These are phyloP conservation scores for Malurus melanocephalus DNA, from an alignment of 2,113 vertebrate species.

Conservation along the genomic window DNA sequence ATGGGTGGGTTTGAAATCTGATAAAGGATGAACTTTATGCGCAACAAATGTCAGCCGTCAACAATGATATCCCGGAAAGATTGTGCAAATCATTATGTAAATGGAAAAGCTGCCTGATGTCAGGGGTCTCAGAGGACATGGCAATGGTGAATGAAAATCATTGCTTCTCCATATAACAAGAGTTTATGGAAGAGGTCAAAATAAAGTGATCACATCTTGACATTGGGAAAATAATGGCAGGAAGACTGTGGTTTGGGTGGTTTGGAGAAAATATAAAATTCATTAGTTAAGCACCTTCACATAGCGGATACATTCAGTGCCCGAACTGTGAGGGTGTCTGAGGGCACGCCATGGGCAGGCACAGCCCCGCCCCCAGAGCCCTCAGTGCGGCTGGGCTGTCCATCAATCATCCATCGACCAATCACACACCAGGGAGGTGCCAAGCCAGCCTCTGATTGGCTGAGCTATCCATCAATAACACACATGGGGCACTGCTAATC, in stretches of 20 bases:
- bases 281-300: not conserved
- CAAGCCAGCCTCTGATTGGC: accelerated
- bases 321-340: accelerated
- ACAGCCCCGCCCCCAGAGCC: not conserved
- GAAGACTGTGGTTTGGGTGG: not conserved
- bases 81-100: not conserved
- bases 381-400: no score
- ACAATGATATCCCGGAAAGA: not conserved
- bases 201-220: not conserved
- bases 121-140: not conserved
- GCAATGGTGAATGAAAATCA: not conserved
- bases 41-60: not conserved
- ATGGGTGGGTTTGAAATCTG: not conserved
- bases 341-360: accelerated
- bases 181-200: not conserved
- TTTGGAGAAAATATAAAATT: not conserved
- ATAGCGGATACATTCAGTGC: accelerated
- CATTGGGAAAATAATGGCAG: not conserved
- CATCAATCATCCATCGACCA: not conserved
- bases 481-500: accelerated
- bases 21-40: accelerated
- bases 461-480: not conserved
- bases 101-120: not conserved
- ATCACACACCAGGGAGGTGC: accelerated
- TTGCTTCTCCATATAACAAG: not conserved